A percentile compares a stretch with the other conserved stretches of the same genome.
Evolutionary conservation across 2,113 vertebrate genomes (phyloP).

Genomic region (Thymallus thymallus): DNA sequence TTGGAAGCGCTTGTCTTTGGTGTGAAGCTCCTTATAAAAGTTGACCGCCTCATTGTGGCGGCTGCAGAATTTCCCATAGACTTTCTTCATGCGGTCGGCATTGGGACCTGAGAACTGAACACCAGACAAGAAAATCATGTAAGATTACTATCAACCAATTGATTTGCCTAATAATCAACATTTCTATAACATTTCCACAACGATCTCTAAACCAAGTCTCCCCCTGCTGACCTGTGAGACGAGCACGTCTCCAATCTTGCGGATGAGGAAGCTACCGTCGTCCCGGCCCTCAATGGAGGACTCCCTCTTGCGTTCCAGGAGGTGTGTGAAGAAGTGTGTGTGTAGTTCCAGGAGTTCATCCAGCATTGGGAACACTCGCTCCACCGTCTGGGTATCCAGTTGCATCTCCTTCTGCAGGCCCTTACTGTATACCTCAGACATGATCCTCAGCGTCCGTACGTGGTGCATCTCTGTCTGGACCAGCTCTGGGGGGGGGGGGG

Average conservation of each 20-base stretch:
- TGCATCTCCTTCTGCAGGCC: conserved; percentile 85
- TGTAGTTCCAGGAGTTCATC: conserved; percentile 86
- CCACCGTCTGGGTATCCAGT: conserved; percentile 79
- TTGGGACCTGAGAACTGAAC: conserved; percentile 84
- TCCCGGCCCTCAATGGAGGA: conserved; percentile 62
- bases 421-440: conserved; percentile 82
- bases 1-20: conserved; percentile 92
- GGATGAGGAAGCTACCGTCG: conserved; percentile 83
- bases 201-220: neutral
- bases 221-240: conserved; percentile 78
- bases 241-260: conserved; percentile 83
- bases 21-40: conserved; percentile 87
- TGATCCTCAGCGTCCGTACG: conserved; percentile 88
- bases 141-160: neutral
- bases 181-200: neutral
- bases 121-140: neutral
- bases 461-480: conserved; percentile 95
- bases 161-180: neutral
- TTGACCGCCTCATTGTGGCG: conserved; percentile 91
- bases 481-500: conserved; percentile 70
- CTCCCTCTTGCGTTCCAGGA: conserved; percentile 85
- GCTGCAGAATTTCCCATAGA: conserved; percentile 90
- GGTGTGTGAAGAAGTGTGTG: conserved; percentile 81
- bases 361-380: conserved; percentile 87
- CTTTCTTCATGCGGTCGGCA: conserved; percentile 84